phyloP scores from a whole-genome alignment of 2,888 invertebrate genomes.

The Yponomeuta plumbellus region DNA sequence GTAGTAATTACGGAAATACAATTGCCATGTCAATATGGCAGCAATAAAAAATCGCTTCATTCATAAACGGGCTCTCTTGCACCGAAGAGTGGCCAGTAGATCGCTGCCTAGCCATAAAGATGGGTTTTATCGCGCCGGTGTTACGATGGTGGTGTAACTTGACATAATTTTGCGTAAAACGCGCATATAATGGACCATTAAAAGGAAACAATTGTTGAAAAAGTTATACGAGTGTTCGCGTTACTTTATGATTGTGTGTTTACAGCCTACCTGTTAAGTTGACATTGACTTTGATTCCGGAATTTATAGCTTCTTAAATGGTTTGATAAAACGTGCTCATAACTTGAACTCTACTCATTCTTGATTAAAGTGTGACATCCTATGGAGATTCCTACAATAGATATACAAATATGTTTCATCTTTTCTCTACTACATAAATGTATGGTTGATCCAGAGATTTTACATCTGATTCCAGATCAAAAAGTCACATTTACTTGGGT shows the following conservation, averaged over 20 bases:
- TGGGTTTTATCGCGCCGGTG: slow-evolving; percentile 68
- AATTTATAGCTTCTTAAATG: slow-evolving; percentile 67
- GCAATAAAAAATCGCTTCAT: slow-evolving; percentile 68
- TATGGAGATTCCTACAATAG: too few relatives aligned
- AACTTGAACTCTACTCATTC: neutral
- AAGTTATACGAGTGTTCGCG: slow-evolving; percentile 73
- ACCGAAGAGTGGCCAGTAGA: slow-evolving; percentile 46
- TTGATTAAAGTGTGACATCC: neutral
- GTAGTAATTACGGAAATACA: slow-evolving; percentile 66
- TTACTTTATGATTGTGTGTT: slow-evolving; percentile 75
- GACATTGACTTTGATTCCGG: slow-evolving; percentile 75
- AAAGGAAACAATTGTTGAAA: slow-evolving; percentile 76
- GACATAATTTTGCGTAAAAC: slow-evolving; percentile 76
- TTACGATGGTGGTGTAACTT: slow-evolving; percentile 73
- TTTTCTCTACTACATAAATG: too few relatives aligned
- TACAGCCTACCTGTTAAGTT: slow-evolving; percentile 68
- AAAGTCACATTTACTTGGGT: slow-evolving; percentile 29
- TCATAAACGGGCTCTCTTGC: slow-evolving; percentile 53
- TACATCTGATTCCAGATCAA: too few relatives aligned
- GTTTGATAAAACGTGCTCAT: slow-evolving; percentile 34
- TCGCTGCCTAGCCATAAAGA: slow-evolving; percentile 69
- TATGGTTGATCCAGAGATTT: too few relatives aligned
- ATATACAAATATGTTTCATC: too few relatives aligned
- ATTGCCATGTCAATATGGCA: slow-evolving; percentile 66
- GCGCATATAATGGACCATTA: slow-evolving; percentile 74